Evolutionary conservation across 2,888 invertebrate species (phyloP).

Genomic region (Drosophila suboccidentalis): DNA sequence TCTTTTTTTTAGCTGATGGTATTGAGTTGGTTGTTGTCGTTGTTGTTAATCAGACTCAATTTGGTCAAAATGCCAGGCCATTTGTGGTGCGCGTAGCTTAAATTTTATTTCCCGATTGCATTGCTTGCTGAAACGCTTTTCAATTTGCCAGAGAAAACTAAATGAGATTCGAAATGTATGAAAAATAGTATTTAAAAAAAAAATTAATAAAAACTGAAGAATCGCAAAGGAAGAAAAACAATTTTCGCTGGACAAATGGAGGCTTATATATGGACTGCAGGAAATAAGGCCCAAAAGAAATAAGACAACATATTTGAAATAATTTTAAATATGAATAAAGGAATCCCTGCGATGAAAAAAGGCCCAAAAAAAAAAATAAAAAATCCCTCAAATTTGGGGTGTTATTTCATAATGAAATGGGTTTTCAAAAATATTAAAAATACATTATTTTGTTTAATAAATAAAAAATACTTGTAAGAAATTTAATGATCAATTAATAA

Average conservation of each 20-base stretch:
- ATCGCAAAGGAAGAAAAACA: not conserved
- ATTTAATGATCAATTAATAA: no score
- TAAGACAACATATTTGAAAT: no score
- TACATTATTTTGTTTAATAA: no score
- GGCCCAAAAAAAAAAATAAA: not conserved
- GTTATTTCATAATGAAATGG: no score
- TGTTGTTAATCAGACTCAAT: slow-evolving; percentile 59
- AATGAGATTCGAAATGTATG: slow-evolving; percentile 11
- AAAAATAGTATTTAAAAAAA: not conserved
- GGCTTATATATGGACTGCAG: no score
- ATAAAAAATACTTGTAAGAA: no score
- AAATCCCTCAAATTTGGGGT: no score
- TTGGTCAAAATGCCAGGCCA: slow-evolving; percentile 46
- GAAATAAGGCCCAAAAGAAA: no score
- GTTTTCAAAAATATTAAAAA: not conserved
- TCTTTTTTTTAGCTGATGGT: slow-evolving; percentile 2
- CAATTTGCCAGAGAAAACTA: slow-evolving; percentile 7
- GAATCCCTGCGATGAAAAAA: no score
- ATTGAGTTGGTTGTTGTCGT: slow-evolving; percentile 29
- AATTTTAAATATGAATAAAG: no score
- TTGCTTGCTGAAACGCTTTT: slow-evolving; percentile 44
- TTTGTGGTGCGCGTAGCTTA: slow-evolving; percentile 52
- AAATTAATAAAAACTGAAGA: no score
- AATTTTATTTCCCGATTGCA: slow-evolving; percentile 33
- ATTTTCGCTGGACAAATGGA: no score